These are phyloP conservation scores for Ancistrus triradiatus DNA, from an alignment of 2,113 vertebrate genomes.

Conservation along the genomic window DNA sequence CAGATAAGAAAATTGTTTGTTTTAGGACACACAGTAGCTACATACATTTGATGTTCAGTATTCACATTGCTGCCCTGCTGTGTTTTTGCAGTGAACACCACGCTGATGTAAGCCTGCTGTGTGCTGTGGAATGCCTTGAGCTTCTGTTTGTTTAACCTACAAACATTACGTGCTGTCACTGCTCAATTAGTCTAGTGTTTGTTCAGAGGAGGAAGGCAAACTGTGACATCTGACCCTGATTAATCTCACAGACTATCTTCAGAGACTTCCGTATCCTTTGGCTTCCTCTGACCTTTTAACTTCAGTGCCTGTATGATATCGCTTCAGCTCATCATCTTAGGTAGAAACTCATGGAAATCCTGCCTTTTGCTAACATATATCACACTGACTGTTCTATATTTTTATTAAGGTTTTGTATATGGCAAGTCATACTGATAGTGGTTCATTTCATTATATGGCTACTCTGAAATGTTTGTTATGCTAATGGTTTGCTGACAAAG, in stretches of 20 bases:
- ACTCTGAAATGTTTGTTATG: too few relatives aligned
- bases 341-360: too few relatives aligned
- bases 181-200: conserved; percentile 50
- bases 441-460: too few relatives aligned
- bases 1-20: too few relatives aligned
- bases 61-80: too few relatives aligned
- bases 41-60: too few relatives aligned
- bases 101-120: conserved; percentile 17
- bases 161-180: conserved; percentile 39
- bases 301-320: conserved; percentile 19
- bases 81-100: conserved; percentile 11
- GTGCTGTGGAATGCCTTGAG: conserved; percentile 25
- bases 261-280: conserved; percentile 22
- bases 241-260: conserved; percentile 33
- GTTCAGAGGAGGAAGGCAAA: conserved; percentile 31
- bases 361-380: too few relatives aligned
- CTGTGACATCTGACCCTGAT: conserved; percentile 36
- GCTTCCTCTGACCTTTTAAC: conserved; percentile 5
- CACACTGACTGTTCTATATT: too few relatives aligned
- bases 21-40: too few relatives aligned
- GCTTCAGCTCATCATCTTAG: not conserved
- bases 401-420: too few relatives aligned
- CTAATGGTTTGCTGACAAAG: too few relatives aligned
- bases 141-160: conserved; percentile 38
- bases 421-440: too few relatives aligned